phyloP scores from a whole-genome alignment of 2,888 invertebrate species.

The Drosophila conformis region DNA sequence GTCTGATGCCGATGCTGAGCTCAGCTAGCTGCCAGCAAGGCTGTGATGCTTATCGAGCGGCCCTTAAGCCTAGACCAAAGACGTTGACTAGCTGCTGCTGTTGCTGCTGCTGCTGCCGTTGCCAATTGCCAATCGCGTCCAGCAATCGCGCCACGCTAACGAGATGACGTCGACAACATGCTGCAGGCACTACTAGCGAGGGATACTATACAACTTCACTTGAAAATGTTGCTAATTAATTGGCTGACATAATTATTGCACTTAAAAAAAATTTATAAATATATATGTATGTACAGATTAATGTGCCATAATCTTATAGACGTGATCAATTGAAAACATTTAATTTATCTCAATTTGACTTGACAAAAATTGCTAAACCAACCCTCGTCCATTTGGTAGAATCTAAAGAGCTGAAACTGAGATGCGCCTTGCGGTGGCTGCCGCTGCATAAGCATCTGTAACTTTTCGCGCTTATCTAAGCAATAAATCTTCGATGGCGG shows the following conservation, averaged over 20 bases:
- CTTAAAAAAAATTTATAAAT: neutral
- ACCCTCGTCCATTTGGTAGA: slow-evolving; percentile 63
- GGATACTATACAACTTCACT: slow-evolving; percentile 29
- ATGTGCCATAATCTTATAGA: neutral
- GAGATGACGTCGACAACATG: slow-evolving; percentile 78
- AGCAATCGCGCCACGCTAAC: slow-evolving; percentile 78
- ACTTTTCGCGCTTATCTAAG: slow-evolving; percentile 83
- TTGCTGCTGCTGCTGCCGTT: slow-evolving; percentile 51
- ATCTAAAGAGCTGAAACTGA: slow-evolving; percentile 58
- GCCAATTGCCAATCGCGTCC: slow-evolving; percentile 76
- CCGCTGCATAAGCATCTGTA: slow-evolving; percentile 83
- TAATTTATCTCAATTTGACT: neutral
- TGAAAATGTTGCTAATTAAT: slow-evolving; percentile 23
- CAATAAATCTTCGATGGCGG: slow-evolving; percentile 82
- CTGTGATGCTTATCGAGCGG: slow-evolving; percentile 73
- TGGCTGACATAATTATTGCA: neutral
- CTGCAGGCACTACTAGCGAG: slow-evolving; percentile 70
- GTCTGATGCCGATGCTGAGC: slow-evolving; percentile 5
- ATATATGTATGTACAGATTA: neutral
- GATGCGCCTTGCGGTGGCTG: slow-evolving; percentile 73
- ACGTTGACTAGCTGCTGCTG: slow-evolving; percentile 58
- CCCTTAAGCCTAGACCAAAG: slow-evolving; percentile 79
- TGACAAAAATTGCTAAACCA: neutral
- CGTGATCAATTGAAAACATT: neutral
- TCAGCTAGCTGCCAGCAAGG: slow-evolving; percentile 41